A percentile compares a stretch with the other conserved stretches of the same genome.
Evolutionary conservation across 2,113 vertebrate genomes (phyloP).

Genomic region (Sphyrna mokarran): DNA sequence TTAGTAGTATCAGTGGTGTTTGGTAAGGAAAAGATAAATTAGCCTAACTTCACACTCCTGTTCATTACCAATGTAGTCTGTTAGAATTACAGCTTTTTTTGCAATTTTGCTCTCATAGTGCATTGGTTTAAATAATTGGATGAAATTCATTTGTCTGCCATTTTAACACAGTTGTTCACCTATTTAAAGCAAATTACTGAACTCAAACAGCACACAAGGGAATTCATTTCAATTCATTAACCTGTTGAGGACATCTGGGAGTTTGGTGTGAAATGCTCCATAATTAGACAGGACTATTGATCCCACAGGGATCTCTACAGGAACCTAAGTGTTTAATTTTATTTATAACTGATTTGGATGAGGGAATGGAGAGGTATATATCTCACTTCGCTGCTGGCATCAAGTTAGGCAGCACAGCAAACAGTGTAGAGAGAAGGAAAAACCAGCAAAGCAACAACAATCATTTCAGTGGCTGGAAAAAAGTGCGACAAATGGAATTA

Average conservation of each 20-base stretch:
- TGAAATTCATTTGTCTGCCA: not conserved
- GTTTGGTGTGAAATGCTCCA: not conserved
- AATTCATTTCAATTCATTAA: not conserved
- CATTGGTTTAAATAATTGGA: not conserved
- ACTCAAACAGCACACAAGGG: not conserved
- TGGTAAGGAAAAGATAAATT: not conserved
- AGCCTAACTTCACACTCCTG: not conserved
- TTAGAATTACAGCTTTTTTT: not conserved
- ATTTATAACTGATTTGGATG: not conserved
- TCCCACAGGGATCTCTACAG: not conserved
- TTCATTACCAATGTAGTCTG: not conserved
- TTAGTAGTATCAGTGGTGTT: not conserved
- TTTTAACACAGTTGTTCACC: conserved; percentile 9
- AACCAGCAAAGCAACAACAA: not conserved
- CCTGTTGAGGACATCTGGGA: not conserved
- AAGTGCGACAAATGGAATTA: not conserved
- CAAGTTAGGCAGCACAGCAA: not conserved
- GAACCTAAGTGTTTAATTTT: not conserved
- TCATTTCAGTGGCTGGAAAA: not conserved
- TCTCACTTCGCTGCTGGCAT: not conserved
- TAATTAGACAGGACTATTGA: not conserved
- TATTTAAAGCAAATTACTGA: not conserved
- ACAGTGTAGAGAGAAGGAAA: not conserved
- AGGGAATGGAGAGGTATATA: not conserved
- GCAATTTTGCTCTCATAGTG: not conserved